phyloP scores from a whole-genome alignment of 1,140 invertebrate species.

The Gerris buenoi region DNA sequence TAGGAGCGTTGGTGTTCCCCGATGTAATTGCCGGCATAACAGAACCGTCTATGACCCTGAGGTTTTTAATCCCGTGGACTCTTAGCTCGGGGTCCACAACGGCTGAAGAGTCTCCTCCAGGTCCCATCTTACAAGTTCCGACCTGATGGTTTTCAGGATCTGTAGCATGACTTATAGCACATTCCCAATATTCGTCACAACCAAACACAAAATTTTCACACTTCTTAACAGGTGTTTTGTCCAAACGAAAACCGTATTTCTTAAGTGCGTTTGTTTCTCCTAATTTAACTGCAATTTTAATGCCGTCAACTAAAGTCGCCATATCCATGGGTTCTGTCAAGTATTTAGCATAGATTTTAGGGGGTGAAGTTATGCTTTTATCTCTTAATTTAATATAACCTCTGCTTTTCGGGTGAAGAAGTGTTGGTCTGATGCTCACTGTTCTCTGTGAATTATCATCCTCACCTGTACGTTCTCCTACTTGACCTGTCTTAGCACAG shows the following conservation, averaged over 20 bases:
- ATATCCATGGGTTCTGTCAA: slow-evolving; percentile 59
- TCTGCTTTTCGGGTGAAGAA: slow-evolving; percentile 62
- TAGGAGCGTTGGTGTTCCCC: slow-evolving; percentile 66
- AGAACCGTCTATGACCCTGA: slow-evolving; percentile 61
- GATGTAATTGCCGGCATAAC: slow-evolving; percentile 59
- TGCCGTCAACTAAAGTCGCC: slow-evolving; percentile 52
- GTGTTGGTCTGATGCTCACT: slow-evolving; percentile 48
- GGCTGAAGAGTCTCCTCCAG: slow-evolving; percentile 42
- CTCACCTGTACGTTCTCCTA: slow-evolving; percentile 41
- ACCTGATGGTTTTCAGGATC: slow-evolving; percentile 73
- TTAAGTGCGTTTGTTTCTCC: slow-evolving; percentile 49
- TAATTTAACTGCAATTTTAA: slow-evolving; percentile 51
- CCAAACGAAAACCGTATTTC: slow-evolving; percentile 51
- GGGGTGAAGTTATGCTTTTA: slow-evolving; percentile 59
- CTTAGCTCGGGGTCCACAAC: slow-evolving; percentile 53
- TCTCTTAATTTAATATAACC: slow-evolving; percentile 56
- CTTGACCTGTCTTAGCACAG: slow-evolving; percentile 68
- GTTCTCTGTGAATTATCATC: slow-evolving; percentile 30
- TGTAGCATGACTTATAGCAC: slow-evolving; percentile 55
- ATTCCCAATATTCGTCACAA: slow-evolving; percentile 65
- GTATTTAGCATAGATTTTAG: slow-evolving; percentile 74
- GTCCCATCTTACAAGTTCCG: slow-evolving; percentile 68
- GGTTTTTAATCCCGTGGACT: slow-evolving; percentile 49
- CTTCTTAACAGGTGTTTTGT: slow-evolving; percentile 49
- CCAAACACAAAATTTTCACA: slow-evolving; percentile 56